phyloP scores from a whole-genome alignment of 1,140 invertebrate species.

The Drosophila miranda region DNA sequence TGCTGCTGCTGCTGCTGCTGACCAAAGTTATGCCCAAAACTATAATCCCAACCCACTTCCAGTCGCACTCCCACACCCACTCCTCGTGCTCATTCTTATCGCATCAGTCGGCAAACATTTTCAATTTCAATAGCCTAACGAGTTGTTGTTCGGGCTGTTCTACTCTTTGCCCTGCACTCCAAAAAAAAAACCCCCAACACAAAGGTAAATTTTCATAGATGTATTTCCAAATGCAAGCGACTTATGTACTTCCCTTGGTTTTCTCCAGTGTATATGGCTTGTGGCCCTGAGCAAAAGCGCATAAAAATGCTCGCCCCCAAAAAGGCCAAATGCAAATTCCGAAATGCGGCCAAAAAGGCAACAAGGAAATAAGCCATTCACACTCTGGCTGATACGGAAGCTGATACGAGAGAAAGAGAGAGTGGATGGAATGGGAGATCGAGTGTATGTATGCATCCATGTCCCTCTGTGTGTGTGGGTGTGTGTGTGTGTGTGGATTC shows the following conservation, averaged over 20 bases:
- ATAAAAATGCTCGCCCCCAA: constrained; percentile 60
- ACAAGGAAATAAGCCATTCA: constrained; percentile 73
- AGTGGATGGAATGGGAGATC: constrained; percentile 2
- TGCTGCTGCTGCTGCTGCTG: too few species aligned
- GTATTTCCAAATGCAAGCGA: too few species aligned
- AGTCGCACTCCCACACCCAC: neutral
- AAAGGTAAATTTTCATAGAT: too few species aligned
- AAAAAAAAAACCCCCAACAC: too few species aligned
- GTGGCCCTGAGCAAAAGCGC: constrained; percentile 46
- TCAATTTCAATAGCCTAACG: constrained; percentile 74
- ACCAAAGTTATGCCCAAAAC: constrained; percentile 30
- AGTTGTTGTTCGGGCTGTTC: constrained; percentile 42
- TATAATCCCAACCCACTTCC: neutral
- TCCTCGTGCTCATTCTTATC: constrained; percentile 58
- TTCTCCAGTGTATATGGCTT: neutral
- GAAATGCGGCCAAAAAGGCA: constrained; percentile 61
- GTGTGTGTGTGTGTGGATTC: constrained; percentile 52
- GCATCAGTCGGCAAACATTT: constrained; percentile 64
- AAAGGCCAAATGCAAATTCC: constrained; percentile 71
- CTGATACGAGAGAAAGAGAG: neutral
- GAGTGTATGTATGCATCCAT: too few species aligned
- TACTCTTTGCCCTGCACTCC: neutral
- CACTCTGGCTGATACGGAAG: constrained; percentile 52
- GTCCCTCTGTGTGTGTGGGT: neutral
- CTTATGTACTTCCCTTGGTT: too few species aligned